phyloP scores from a whole-genome alignment of 2,113 vertebrate species.

The Cnemophilus loriae region DNA sequence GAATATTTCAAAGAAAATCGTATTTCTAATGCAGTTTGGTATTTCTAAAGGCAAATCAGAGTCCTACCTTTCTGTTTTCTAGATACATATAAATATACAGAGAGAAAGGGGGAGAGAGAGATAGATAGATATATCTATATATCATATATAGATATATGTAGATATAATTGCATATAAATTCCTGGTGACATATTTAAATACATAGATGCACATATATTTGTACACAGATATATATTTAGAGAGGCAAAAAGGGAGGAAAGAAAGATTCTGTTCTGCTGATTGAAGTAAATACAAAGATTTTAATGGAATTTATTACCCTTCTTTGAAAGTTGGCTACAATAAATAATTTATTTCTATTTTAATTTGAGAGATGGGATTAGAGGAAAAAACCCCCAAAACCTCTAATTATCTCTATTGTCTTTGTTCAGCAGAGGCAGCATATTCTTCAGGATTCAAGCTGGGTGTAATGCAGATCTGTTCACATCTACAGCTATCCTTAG shows the following conservation, averaged over 20 bases:
- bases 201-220: not conserved
- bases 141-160: not conserved
- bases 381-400: not conserved
- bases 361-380: not conserved
- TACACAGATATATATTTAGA: not conserved
- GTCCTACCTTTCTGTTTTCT: not conserved
- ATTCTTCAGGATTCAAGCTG: not conserved
- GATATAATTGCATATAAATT: not conserved
- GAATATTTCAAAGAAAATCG: not conserved
- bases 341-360: not conserved
- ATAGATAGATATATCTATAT: too few species aligned
- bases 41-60: not conserved
- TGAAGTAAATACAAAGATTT: not conserved
- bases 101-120: not conserved
- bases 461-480: not conserved
- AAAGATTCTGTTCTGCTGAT: not conserved
- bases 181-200: not conserved
- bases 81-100: not conserved
- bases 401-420: not conserved
- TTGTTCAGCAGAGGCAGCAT: not conserved
- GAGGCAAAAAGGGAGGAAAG: not conserved
- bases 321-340: not conserved
- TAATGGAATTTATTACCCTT: not conserved
- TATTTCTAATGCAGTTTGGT: not conserved
- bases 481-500: not conserved